These are phyloP conservation scores for Phalacrocorax brasilianus DNA, from an alignment of 2,113 vertebrate genomes.

Conservation along the genomic window DNA sequence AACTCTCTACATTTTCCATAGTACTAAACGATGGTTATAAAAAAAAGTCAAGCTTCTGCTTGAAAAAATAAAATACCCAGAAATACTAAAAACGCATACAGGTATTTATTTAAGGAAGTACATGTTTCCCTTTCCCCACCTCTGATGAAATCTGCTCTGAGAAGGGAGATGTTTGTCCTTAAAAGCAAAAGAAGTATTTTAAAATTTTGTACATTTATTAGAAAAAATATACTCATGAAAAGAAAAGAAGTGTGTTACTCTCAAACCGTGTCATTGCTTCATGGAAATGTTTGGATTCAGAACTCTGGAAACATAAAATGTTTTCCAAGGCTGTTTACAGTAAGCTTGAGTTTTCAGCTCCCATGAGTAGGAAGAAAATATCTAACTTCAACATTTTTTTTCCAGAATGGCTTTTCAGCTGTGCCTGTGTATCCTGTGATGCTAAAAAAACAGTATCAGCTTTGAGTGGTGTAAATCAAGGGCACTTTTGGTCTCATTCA, in stretches of 20 bases:
- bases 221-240: not conserved
- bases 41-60: not conserved
- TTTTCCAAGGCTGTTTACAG: slow-evolving; percentile 58
- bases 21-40: not conserved
- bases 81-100: not conserved
- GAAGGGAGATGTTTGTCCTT: slow-evolving; percentile 23
- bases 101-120: slow-evolving; percentile 59
- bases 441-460: slow-evolving; percentile 4
- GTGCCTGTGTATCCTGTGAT: not conserved
- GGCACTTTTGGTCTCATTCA: not conserved
- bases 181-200: not conserved
- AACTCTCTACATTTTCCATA: slow-evolving; percentile 49
- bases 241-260: not conserved
- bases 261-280: not conserved
- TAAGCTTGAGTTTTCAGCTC: slow-evolving; percentile 36
- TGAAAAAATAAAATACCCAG: slow-evolving; percentile 12
- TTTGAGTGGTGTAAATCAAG: slow-evolving; percentile 26
- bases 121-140: slow-evolving; percentile 43
- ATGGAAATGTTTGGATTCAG: slow-evolving; percentile 42
- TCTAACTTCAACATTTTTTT: not conserved
- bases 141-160: slow-evolving; percentile 2
- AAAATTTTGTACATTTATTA: not conserved
- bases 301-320: slow-evolving; percentile 26
- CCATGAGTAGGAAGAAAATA: slow-evolving; percentile 25
- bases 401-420: slow-evolving; percentile 10